Evolutionary conservation across 1,140 invertebrate genomes (phyloP).

Genomic region (Apis florea): DNA sequence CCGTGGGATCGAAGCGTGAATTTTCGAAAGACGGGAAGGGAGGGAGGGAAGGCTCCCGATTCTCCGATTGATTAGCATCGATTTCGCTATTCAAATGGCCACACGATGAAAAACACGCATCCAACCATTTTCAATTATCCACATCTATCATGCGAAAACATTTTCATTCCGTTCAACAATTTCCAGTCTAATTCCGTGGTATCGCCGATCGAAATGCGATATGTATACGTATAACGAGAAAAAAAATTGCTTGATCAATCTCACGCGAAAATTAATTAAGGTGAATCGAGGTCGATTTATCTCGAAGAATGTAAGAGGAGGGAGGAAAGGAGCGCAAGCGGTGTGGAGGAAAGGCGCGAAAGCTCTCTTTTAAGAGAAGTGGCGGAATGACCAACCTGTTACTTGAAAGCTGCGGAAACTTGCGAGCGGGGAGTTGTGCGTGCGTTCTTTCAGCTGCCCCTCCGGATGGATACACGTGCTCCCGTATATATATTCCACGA

Average conservation of each 20-base stretch:
- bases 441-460: conserved; percentile 49
- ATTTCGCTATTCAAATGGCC: neutral
- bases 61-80: conserved; percentile 7
- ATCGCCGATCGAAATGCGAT: neutral
- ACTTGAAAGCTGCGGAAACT: conserved; percentile 67
- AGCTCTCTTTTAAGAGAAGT: conserved; percentile 25
- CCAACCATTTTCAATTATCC: conserved; percentile 1
- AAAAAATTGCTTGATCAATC: neutral
- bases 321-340: too few species aligned
- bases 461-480: conserved; percentile 48
- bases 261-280: neutral
- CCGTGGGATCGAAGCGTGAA: neutral
- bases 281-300: neutral
- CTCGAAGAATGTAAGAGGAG: neutral
- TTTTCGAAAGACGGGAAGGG: neutral
- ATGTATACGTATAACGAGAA: neutral
- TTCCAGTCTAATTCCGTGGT: neutral
- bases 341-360: conserved; percentile 19
- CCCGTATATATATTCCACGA: neutral
- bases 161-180: neutral
- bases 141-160: neutral
- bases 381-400: conserved; percentile 77
- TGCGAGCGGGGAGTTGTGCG: conserved; percentile 59
- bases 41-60: too few species aligned
- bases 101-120: neutral